A percentile compares a stretch with the other conserved stretches of the same genome.
Conservation (phyloP, 2,113 vertebrate genomes). For the Peucedramus taeniatus region DNA sequence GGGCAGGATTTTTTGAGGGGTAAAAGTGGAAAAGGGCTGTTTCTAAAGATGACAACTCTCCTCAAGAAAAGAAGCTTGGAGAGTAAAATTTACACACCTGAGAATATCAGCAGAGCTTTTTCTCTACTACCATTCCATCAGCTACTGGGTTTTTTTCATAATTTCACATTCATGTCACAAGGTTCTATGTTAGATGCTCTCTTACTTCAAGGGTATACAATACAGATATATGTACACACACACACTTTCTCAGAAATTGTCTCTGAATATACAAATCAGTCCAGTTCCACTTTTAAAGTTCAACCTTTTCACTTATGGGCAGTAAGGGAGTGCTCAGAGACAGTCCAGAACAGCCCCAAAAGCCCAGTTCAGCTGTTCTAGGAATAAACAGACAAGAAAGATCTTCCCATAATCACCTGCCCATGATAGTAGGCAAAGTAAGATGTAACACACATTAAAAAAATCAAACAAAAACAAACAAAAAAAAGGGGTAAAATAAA, state of each 20-base stretch:
- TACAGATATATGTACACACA: neutral
- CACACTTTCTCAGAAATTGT: neutral
- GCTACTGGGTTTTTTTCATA: neutral
- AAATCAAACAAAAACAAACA: neutral
- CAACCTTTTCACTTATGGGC: neutral
- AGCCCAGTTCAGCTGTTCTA: neutral
- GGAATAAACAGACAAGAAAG: neutral
- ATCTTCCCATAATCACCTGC: neutral
- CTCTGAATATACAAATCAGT: neutral
- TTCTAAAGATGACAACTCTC: neutral
- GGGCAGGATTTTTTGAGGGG: accelerated
- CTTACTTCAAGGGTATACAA: neutral
- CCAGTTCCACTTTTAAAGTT: neutral
- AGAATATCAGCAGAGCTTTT: neutral
- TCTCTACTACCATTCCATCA: neutral
- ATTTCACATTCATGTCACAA: neutral
- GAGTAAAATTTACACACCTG: neutral
- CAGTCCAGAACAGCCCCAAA: neutral
- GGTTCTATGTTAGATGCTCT: neutral
- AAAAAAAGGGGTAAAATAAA: neutral
- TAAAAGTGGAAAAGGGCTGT: neutral
- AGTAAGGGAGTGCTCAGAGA: neutral
- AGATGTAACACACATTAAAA: neutral
- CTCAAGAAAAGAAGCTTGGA: neutral
- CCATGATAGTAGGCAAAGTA: neutral